phyloP scores from a whole-genome alignment of 1,140 invertebrate species.

The Goniozus legneri region DNA sequence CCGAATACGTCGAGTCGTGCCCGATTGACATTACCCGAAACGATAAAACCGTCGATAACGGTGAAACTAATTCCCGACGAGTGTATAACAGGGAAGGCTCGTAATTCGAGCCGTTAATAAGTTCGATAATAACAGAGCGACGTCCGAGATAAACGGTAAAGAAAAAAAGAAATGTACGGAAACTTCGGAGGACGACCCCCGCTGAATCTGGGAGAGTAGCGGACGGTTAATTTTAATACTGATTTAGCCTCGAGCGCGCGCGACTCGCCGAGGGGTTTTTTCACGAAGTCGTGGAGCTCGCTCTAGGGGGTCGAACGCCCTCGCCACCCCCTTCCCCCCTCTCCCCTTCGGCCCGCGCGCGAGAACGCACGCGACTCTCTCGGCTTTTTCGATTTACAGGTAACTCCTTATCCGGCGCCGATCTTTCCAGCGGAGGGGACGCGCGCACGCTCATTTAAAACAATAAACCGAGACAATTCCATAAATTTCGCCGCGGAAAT shows the following conservation, averaged over 20 bases:
- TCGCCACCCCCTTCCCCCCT: slow-evolving; percentile 21
- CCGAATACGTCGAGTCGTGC: slow-evolving; percentile 14
- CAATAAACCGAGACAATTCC: slow-evolving; percentile 40
- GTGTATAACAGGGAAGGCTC: not conserved
- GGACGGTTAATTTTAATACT: slow-evolving; percentile 16
- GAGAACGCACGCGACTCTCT: slow-evolving; percentile 4
- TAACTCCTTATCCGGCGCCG: slow-evolving; percentile 26
- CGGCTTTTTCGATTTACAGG: slow-evolving; percentile 26
- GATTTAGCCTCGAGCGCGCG: slow-evolving; percentile 17
- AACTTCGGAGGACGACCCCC: slow-evolving; percentile 1
- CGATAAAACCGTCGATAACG: not conserved
- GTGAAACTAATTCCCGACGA: not conserved
- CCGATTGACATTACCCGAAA: slow-evolving; percentile 9
- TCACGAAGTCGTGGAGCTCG: slow-evolving; percentile 1
- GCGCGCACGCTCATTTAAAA: slow-evolving; percentile 37
- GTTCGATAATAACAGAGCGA: no score
- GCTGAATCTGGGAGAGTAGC: slow-evolving; percentile 2
- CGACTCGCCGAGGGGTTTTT: not conserved
- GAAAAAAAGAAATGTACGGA: not conserved
- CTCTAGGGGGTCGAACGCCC: slow-evolving; percentile 27
- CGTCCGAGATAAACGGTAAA: no score
- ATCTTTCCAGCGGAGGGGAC: slow-evolving; percentile 34
- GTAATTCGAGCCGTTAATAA: not conserved
- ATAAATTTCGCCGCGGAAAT: slow-evolving; percentile 36
- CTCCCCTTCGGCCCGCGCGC: slow-evolving; percentile 14